Base-by-base conservation (phyloP, 2,888 invertebrate species). In the Cartodere bifasciata region DNA sequence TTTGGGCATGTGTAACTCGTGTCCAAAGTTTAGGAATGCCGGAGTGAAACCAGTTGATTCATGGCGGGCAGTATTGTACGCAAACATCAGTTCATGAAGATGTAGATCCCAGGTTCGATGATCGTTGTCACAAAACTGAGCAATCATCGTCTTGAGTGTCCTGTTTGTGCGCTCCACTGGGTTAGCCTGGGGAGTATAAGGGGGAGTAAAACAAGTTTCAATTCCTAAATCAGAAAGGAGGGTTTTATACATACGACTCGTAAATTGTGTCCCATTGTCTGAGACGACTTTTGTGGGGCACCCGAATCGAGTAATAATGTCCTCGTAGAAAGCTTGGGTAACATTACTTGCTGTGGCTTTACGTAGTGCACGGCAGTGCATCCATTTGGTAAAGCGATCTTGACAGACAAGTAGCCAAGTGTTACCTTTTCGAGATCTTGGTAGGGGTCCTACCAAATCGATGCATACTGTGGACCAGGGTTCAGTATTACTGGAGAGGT, bases 151-250 rank as follows among this genome's bases (percentile, higher is more conserved):
- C 13, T 46, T 42, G 0, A 48, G 2, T 0, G 36, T 36, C 13
- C 44, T 27, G 16, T 47, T 47, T 2, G 38, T 36, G 5, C 43
- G 25, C 29, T 50, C 47, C 0, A 39, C 38, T 1, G 46, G 48
- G 29, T 46, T 47, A 0, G 40, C 40, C 22, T 48, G 45, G 1
- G 48, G 40, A 32, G 44, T 41, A 20, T 47, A 43, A 1, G 27
- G 34, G 2, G 41, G 29, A 20, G 27, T 44, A 9, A 28, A 34
- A 7, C 10, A 31, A 28, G 21, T 12, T 15, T 26, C 13, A 1
- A 42, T 30, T 1, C 34, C 35, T 9, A 30, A 35, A 1, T 30
- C 29, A 4, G 21, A 26, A 2, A 37, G 29, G 2, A 44, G 21
- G 3, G 28, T 11, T 3, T 23, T 22, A 4, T 45, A 32, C 3